A percentile compares a stretch with the other conserved stretches of the same genome.
Evolutionary conservation across 2,797 vertebrate species (phyloP).

Genomic region (Hemitrygon akajei): DNA sequence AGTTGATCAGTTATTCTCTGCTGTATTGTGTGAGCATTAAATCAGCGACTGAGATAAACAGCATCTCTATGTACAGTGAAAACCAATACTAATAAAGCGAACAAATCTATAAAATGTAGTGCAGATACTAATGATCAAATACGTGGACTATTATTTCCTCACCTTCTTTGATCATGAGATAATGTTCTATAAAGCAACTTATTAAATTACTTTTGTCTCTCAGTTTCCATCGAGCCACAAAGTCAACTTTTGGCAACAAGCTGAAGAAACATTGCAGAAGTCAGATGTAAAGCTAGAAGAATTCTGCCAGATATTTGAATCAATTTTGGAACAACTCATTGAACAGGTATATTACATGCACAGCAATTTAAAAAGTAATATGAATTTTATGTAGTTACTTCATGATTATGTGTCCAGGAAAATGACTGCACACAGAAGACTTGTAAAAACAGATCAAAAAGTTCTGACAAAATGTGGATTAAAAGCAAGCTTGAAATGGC

Average conservation of each 20-base stretch:
- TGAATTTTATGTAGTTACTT: not conserved
- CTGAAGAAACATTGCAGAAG: constrained; percentile 60
- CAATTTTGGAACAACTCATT: constrained; percentile 56
- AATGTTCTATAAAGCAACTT: not conserved
- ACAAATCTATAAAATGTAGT: not conserved
- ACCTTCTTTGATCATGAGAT: not conserved
- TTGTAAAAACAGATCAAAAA: not conserved
- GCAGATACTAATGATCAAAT: not conserved
- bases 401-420: not conserved
- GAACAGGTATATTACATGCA: constrained; percentile 57
- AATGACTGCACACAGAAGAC: not conserved
- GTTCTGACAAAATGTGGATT: not conserved
- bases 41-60: too few species aligned
- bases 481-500: not conserved
- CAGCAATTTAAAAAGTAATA: not conserved
- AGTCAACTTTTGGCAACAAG: constrained; percentile 69
- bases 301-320: constrained; percentile 67
- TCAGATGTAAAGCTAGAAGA: constrained; percentile 53
- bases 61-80: not conserved
- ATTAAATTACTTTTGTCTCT: not conserved
- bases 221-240: not conserved
- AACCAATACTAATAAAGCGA: not conserved
- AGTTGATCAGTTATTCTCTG: too few species aligned
- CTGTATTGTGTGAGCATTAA: too few species aligned
- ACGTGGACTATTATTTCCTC: not conserved